Percentiles rank a stretch among this genome's conserved stretches.
Conservation (phyloP, 2,113 vertebrate species). For the Glaucidium brasilianum region DNA sequence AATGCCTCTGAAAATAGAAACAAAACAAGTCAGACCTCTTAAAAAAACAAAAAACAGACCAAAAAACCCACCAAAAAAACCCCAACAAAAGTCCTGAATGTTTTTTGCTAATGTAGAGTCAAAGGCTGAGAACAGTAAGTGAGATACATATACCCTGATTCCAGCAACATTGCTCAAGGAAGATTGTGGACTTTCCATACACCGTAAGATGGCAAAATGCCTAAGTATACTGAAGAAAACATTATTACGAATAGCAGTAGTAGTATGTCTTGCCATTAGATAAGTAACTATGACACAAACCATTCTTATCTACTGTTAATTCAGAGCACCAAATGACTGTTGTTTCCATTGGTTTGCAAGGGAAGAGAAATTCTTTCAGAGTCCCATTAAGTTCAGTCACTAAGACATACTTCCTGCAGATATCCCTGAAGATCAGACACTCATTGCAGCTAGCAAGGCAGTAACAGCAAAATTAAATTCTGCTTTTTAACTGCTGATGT, state of each 20-base stretch:
- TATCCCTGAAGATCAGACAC: neutral
- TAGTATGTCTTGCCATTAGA: neutral
- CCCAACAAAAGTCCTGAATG: neutral
- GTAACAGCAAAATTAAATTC: neutral
- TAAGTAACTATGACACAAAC: neutral
- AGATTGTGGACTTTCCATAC: neutral
- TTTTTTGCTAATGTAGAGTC: neutral
- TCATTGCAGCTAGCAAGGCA: neutral
- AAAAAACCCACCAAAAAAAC: too few relatives aligned
- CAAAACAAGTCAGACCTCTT: neutral
- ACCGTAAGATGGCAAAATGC: neutral
- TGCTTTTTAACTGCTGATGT: neutral
- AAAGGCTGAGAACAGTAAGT: neutral
- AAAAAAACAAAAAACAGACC: too few relatives aligned
- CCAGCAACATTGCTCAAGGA: neutral
- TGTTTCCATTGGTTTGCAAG: neutral
- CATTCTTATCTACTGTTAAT: neutral
- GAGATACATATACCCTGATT: neutral
- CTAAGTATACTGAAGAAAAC: neutral
- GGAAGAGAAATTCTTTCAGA: neutral
- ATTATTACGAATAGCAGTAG: neutral
- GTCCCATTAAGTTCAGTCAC: neutral
- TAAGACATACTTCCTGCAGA: neutral
- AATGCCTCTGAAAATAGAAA: neutral
- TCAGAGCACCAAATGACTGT: neutral